Evolutionary conservation across 2,888 invertebrate genomes (phyloP).

Genomic region (Tenthredo livida): DNA sequence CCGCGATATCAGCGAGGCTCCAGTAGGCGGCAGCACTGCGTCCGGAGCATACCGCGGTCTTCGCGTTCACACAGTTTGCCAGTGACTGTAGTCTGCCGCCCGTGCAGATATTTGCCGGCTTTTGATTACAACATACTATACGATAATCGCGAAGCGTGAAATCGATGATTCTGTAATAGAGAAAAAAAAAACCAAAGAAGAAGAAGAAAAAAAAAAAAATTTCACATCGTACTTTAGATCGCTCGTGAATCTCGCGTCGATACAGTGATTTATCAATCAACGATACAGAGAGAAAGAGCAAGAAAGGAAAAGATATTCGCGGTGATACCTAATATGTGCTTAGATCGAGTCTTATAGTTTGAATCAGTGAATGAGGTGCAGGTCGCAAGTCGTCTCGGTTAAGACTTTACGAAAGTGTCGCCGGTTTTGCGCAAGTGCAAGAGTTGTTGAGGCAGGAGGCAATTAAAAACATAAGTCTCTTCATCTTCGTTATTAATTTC

Average conservation of each 20-base stretch:
- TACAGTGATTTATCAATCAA: too few species aligned
- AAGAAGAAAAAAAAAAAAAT: background rate
- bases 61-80: slow-evolving; percentile 61
- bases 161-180: background rate
- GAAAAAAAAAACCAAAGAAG: background rate
- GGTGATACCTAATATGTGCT: background rate
- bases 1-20: slow-evolving; percentile 64
- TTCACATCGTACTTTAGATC: background rate
- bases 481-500: slow-evolving; percentile 14
- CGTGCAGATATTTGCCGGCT: slow-evolving; percentile 29
- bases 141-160: background rate
- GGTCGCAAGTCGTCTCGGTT: background rate
- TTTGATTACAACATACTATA: background rate
- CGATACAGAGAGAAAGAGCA: background rate
- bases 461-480: slow-evolving; percentile 12
- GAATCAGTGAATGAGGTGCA: background rate
- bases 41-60: slow-evolving; percentile 76
- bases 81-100: slow-evolving; percentile 36
- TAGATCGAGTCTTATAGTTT: background rate
- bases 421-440: slow-evolving; percentile 5
- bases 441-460: background rate
- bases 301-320: background rate
- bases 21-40: slow-evolving; percentile 78
- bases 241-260: too few species aligned
- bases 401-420: slow-evolving; percentile 13